phyloP scores from a whole-genome alignment of 1,140 invertebrate species.

The Latrodectus geometricus region DNA sequence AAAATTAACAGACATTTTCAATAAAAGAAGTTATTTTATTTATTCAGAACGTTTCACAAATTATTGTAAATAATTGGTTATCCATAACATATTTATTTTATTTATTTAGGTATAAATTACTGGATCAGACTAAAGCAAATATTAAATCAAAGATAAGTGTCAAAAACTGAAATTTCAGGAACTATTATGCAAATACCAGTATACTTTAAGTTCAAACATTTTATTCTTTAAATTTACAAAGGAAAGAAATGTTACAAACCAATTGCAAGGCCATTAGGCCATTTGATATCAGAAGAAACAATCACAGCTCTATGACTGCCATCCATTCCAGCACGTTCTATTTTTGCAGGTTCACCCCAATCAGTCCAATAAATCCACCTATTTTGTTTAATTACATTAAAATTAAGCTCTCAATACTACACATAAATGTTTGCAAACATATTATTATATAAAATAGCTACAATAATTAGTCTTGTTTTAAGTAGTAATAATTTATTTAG shows the following conservation, averaged over 20 bases:
- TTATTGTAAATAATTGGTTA: too few relatives aligned
- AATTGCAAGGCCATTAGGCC: slow-evolving; percentile 95
- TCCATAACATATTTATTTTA: too few relatives aligned
- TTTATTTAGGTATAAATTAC: too few relatives aligned
- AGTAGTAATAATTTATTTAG: neutral
- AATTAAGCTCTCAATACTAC: neutral
- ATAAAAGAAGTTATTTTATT: too few relatives aligned
- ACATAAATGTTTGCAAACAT: neutral
- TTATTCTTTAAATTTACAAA: neutral
- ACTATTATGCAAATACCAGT: too few relatives aligned
- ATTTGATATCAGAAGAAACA: slow-evolving; percentile 90
- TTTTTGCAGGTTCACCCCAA: slow-evolving; percentile 88
- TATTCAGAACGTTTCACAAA: too few relatives aligned
- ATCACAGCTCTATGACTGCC: slow-evolving; percentile 86
- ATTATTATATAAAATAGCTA: neutral
- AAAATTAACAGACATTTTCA: too few relatives aligned
- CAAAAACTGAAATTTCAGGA: too few relatives aligned
- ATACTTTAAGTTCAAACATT: too few relatives aligned
- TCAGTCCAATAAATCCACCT: slow-evolving; percentile 97
- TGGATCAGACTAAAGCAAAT: too few relatives aligned
- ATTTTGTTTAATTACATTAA: neutral
- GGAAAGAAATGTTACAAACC: slow-evolving; percentile 29
- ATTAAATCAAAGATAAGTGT: too few relatives aligned
- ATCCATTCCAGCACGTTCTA: slow-evolving; percentile 94
- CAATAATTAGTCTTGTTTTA: neutral